Percentiles rank a stretch among this genome's conserved stretches.
phyloP scores from a whole-genome alignment of 1,140 invertebrate species.

The Drosophila melanogaster region DNA sequence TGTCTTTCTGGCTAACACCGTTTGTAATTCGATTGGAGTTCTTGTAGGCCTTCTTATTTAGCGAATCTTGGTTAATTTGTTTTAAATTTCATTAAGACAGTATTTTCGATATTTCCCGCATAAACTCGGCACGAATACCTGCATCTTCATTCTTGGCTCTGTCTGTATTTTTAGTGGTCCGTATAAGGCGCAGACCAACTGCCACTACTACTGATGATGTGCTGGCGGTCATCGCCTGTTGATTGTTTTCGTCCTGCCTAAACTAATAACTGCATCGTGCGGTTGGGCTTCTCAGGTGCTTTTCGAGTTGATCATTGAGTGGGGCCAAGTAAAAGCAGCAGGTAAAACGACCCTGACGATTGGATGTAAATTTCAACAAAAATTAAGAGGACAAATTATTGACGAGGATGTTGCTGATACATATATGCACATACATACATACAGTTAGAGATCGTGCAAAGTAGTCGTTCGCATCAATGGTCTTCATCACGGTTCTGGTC shows the following conservation, averaged over 20 bases:
- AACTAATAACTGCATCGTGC: conserved; percentile 75
- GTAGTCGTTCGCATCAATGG: too few relatives aligned
- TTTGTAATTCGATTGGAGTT: too few relatives aligned
- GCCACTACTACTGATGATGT: conserved; percentile 48
- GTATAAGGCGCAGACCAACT: conserved; percentile 62
- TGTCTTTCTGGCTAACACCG: too few relatives aligned
- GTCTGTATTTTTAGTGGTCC: conserved; percentile 13
- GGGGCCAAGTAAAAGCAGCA: conserved; percentile 17
- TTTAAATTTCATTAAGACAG: not conserved
- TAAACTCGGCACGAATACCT: conserved; percentile 4
- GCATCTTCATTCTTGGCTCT: conserved; percentile 10
- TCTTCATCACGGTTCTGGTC: too few relatives aligned
- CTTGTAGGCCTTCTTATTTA: too few relatives aligned
- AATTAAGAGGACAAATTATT: conserved; percentile 21
- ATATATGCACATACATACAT: conserved; percentile 10
- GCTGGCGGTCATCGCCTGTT: conserved; percentile 40
- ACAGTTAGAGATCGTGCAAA: too few relatives aligned
- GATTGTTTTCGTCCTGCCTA: conserved; percentile 42
- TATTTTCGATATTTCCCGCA: conserved; percentile 1
- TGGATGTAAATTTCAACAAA: conserved; percentile 33
- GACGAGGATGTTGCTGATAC: conserved; percentile 20
- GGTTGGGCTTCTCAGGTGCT: conserved; percentile 69
- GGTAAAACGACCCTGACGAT: conserved; percentile 28
- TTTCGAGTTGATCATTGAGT: conserved; percentile 42
- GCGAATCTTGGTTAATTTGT: not conserved